phyloP scores from a whole-genome alignment of 1,140 invertebrate genomes.

The Pseudomyrmex gracilis region DNA sequence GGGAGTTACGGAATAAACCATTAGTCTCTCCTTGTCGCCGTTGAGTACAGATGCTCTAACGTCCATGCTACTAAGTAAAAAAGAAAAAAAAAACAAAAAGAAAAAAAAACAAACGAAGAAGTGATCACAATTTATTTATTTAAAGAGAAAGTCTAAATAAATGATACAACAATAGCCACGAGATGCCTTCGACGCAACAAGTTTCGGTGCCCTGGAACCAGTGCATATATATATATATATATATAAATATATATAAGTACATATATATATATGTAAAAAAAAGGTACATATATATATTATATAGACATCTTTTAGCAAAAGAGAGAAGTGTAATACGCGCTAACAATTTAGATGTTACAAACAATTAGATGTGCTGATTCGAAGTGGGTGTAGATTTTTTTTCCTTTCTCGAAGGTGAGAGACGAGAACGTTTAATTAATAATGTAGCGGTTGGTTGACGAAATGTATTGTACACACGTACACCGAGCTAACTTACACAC shows the following conservation, averaged over 20 bases:
- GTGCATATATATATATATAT: constrained; percentile 46
- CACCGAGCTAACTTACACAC: constrained; percentile 35
- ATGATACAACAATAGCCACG: constrained; percentile 82
- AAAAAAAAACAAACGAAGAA: constrained; percentile 59
- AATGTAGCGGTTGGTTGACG: constrained; percentile 36
- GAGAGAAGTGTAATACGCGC: constrained; percentile 45
- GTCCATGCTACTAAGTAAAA: constrained; percentile 79
- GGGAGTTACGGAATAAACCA: constrained; percentile 49
- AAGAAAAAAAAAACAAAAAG: constrained; percentile 43
- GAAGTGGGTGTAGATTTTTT: constrained; percentile 5
- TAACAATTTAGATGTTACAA: constrained; percentile 61
- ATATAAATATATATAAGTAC: constrained; percentile 32
- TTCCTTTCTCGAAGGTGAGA: background rate
- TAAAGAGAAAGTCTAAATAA: constrained; percentile 75
- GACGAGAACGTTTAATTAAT: background rate
- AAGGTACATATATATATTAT: constrained; percentile 28
- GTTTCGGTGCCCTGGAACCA: constrained; percentile 78
- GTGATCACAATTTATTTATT: constrained; percentile 80
- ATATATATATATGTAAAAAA: constrained; percentile 48
- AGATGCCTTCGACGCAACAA: constrained; percentile 83
- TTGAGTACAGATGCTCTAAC: constrained; percentile 74
- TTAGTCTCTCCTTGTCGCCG: constrained; percentile 71
- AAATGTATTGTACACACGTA: constrained; percentile 46
- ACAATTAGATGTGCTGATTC: constrained; percentile 56
- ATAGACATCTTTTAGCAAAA: constrained; percentile 46